These are phyloP conservation scores for Marmota monax DNA, from an alignment of 2,113 vertebrate genomes.

Conservation along the genomic window DNA sequence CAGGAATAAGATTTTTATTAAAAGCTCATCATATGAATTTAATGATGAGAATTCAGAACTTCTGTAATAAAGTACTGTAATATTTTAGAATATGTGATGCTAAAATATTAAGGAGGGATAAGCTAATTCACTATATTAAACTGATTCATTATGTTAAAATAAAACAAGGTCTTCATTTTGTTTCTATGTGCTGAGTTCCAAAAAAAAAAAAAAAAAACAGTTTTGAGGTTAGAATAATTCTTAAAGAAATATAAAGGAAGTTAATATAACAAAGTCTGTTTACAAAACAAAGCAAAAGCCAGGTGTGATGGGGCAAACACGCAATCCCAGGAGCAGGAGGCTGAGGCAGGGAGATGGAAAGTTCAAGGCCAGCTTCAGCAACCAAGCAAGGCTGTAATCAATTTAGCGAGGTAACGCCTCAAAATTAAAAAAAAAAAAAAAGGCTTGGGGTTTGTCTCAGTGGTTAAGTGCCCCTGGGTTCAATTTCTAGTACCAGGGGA, in stretches of 20 bases:
- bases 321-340: too few species aligned
- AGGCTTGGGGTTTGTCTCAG: too few species aligned
- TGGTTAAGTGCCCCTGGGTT: too few species aligned
- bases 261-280: not conserved
- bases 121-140: not conserved
- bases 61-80: not conserved
- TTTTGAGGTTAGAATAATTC: slow-evolving; percentile 36
- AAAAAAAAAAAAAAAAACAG: not conserved
- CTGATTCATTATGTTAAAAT: not conserved
- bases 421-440: too few species aligned
- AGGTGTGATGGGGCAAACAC: too few species aligned
- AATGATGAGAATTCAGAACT: not conserved
- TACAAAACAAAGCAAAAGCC: too few species aligned
- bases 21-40: not conserved
- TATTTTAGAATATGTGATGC: not conserved
- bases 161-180: not conserved
- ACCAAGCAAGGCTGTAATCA: too few species aligned
- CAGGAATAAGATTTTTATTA: not conserved
- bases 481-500: too few species aligned
- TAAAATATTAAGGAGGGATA: not conserved
- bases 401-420: too few species aligned
- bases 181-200: not conserved
- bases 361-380: too few species aligned
- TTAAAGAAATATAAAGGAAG: slow-evolving; percentile 10
- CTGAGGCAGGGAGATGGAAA: too few species aligned